phyloP scores from a whole-genome alignment of 2,113 vertebrate species.

The Ranitomeya variabilis region DNA sequence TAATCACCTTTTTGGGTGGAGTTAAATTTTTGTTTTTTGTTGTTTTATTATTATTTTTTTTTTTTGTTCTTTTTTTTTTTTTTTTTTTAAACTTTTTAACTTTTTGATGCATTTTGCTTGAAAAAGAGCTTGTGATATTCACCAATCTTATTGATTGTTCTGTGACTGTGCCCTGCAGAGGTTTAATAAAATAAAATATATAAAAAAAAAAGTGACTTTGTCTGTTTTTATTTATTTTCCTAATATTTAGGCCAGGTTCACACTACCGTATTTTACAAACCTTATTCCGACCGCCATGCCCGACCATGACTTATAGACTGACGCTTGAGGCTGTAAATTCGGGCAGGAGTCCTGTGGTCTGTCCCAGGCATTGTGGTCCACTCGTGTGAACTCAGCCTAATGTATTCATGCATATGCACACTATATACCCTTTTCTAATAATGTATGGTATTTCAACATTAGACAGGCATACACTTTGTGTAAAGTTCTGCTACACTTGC shows the following conservation, averaged over 20 bases:
- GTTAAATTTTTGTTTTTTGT: constrained; percentile 69
- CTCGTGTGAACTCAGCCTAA: neutral
- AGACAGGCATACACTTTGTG: too few species aligned
- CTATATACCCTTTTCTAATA: neutral
- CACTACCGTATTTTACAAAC: too few species aligned
- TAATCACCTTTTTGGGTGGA: constrained; percentile 86
- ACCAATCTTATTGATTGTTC: constrained; percentile 86
- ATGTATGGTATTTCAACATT: too few species aligned
- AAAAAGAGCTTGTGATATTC: constrained; percentile 81
- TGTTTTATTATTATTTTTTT: constrained; percentile 60
- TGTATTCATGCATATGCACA: neutral
- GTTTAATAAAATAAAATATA: constrained; percentile 77
- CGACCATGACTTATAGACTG: too few species aligned
- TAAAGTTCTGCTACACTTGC: too few species aligned
- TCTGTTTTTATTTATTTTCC: neutral
- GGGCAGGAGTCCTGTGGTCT: too few species aligned
- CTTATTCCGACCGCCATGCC: too few species aligned
- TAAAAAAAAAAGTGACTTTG: constrained; percentile 55
- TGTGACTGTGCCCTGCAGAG: constrained; percentile 83
- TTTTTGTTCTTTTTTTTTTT: constrained; percentile 61
- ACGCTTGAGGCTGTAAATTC: too few species aligned
- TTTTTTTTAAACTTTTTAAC: constrained; percentile 77
- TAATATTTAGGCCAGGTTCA: too few species aligned
- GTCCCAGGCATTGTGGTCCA: too few species aligned
- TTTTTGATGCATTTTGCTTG: constrained; percentile 80